These are phyloP conservation scores for Pelecanus crispus DNA, from an alignment of 2,113 vertebrate species.

Conservation along the genomic window DNA sequence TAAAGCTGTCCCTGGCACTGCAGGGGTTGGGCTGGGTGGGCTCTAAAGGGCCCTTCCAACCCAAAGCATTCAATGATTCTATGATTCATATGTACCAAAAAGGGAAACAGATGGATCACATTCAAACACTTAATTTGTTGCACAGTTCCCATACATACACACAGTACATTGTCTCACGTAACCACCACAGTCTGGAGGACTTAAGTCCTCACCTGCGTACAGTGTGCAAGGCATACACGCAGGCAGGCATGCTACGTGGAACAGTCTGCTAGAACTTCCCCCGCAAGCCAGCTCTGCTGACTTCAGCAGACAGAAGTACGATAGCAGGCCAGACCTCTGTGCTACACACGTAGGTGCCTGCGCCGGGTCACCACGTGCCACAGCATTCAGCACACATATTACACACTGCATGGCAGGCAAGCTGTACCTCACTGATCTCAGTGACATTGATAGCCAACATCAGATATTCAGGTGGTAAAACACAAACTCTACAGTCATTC, in stretches of 20 bases:
- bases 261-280: background rate
- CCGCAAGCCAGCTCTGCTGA: background rate
- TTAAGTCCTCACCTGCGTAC: rapidly evolving
- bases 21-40: no score
- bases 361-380: rapidly evolving
- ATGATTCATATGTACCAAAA: rapidly evolving
- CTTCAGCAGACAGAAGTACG: background rate
- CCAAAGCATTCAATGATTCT: no score
- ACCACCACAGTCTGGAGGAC: background rate
- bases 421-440: background rate
- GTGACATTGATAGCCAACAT: rapidly evolving
- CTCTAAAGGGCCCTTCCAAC: no score
- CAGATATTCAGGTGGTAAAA: background rate
- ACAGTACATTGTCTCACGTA: no score
- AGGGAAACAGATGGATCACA: background rate
- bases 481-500: background rate
- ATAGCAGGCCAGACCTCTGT: background rate
- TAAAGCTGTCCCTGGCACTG: no score
- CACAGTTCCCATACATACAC: background rate
- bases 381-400: background rate
- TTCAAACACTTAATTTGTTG: rapidly evolving
- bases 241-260: rapidly evolving
- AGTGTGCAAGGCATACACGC: rapidly evolving
- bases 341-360: rapidly evolving
- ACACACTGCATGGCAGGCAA: background rate